Base-by-base conservation (phyloP, 2,888 invertebrate species). In the Calliopum simillimum region DNA sequence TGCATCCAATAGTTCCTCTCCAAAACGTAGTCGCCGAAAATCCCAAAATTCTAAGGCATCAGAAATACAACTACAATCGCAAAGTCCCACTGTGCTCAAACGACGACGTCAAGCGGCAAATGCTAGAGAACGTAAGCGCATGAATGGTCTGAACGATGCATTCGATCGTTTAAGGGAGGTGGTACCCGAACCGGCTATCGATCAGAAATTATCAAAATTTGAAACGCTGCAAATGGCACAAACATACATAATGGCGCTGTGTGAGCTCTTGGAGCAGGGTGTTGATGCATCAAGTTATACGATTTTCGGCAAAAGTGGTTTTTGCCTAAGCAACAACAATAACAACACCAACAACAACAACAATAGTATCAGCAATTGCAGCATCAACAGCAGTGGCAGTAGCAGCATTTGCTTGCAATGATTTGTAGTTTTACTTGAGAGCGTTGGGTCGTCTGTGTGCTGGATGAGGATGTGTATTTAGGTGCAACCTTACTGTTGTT, bases 141-240 rank as follows among this genome's bases (percentile, higher is more conserved):
- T 93, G 93, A 91, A 91, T 80, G 91, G 91, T n/a, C 84, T 93
- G 46, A 93, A 93, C 83, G 90, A 91, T 74, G 93, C 93, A 0
- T 93, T 93, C 80, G 93, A 93, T 85, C 81, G 90, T 67, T 86
- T 93, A 6, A 86, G 93, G 23, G 90, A 91, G 78, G 93, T 93
- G 19, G 91, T 93, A 23, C 93, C 93, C 0, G 91, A 91, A 5
- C 87, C 92, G 12, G 91, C 91, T 3, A 89, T 90, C 66, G 92
- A 93, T 78, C 90, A 91, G 79, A 92, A 92, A 82, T 86, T 93
- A 47, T 93, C 92, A 76, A 93, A 93, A 85, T 93, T 90, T 81
- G 93, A 93, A 82, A 93, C 93, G 0, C 85, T 93, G 41, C 93
- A 93, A 87, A 93, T 93, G 93, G 93, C 93, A 0, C 93, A 93